Evolutionary conservation across 2,113 vertebrate species (phyloP).

Genomic region (Mystacornis crossleyi): DNA sequence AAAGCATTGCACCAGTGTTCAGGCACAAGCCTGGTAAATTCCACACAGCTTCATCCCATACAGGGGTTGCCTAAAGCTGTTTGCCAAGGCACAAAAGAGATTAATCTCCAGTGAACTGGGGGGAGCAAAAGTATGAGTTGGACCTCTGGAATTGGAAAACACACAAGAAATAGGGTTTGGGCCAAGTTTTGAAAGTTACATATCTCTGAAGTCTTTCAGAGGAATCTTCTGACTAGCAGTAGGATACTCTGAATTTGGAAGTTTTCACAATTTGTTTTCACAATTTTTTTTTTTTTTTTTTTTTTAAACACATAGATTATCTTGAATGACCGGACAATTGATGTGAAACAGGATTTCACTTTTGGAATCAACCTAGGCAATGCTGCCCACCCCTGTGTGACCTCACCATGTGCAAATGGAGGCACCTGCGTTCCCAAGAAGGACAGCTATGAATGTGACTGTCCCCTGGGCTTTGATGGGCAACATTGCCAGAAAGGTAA

Average conservation of each 20-base stretch:
- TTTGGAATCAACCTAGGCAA: slow-evolving; percentile 90
- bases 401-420: slow-evolving; percentile 85
- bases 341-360: slow-evolving; percentile 77
- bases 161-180: background rate
- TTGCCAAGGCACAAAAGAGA: background rate
- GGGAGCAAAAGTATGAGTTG: background rate
- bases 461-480: slow-evolving; percentile 90
- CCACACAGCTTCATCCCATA: background rate
- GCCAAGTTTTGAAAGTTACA: background rate
- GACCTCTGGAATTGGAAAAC: background rate
- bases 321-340: slow-evolving; percentile 87
- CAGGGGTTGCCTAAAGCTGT: background rate
- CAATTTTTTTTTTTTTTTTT: accelerated
- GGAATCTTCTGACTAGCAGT: background rate
- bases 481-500: slow-evolving; percentile 94
- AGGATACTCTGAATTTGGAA: background rate
- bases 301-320: slow-evolving; percentile 73
- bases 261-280: background rate
- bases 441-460: slow-evolving; percentile 92
- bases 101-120: background rate
- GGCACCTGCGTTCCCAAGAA: slow-evolving; percentile 88
- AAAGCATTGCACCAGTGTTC: background rate
- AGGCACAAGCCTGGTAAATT: background rate
- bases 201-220: background rate
- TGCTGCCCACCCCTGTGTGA: slow-evolving; percentile 86